Evolutionary conservation across 2,888 invertebrate species (phyloP).

Genomic region (Platerodrilus igneus): DNA sequence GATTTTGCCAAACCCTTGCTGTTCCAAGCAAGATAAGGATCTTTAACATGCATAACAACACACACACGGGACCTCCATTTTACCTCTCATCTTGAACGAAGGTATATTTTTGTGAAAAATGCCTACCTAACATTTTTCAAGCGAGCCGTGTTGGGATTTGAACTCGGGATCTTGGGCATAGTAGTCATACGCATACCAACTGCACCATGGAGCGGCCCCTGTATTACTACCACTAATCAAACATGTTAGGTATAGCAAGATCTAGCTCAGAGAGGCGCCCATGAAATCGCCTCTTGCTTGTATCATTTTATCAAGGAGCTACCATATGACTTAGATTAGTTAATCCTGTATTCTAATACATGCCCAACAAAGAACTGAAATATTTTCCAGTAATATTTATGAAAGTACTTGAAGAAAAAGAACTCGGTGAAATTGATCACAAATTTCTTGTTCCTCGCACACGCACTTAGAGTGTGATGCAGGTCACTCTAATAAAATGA

Average conservation of each 20-base stretch:
- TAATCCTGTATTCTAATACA: constrained; percentile 5
- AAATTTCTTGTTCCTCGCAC: constrained; percentile 6
- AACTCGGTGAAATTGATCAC: constrained; percentile 1
- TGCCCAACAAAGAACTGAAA: constrained; percentile 1
- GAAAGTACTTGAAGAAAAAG: not conserved
- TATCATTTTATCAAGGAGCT: constrained; percentile 1
- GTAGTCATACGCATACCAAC: too few relatives aligned
- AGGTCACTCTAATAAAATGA: too few relatives aligned
- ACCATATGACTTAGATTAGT: not conserved
- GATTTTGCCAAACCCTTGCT: too few relatives aligned
- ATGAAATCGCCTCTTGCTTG: constrained; percentile 4
- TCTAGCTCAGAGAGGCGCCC: constrained; percentile 3
- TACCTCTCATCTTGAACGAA: too few relatives aligned
- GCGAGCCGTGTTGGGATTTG: too few relatives aligned
- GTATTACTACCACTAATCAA: not conserved
- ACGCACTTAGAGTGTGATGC: constrained; percentile 1
- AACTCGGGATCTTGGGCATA: too few relatives aligned
- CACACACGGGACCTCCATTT: too few relatives aligned
- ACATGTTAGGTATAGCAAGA: constrained; percentile 3
- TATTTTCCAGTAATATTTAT: constrained; percentile 3
- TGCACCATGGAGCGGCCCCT: too few relatives aligned
- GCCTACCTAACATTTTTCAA: too few relatives aligned
- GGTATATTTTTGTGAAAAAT: too few relatives aligned
- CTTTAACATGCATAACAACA: too few relatives aligned
- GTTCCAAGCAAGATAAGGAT: too few relatives aligned